Evolutionary conservation across 2,797 vertebrate genomes (phyloP), one percentile per base, ranked within the genome.

Genomic region (Cygnus olor): DNA sequence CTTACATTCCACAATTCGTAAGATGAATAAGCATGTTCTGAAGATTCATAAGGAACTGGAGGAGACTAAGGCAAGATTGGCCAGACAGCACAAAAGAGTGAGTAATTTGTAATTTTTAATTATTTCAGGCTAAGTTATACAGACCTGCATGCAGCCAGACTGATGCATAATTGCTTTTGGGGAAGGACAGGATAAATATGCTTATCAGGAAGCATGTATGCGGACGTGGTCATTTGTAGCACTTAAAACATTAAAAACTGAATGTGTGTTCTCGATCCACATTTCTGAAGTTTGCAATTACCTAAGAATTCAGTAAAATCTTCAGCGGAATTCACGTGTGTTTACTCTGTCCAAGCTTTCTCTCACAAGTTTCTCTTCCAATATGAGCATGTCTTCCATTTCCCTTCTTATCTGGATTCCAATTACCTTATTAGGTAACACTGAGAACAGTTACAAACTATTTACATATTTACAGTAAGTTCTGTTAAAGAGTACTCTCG

Each of bases 11-110:
- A 99, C 99, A 72, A 99, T 99, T 95, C 98, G 99, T 36, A 99
- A 99, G 97, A 99, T 99, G 99, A 99, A 99, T 97, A 99, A 99
- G 93, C 99, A 99, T 5, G 99, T 99, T 78, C 98, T 99, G 97
- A 99, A 99, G 98, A 99, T 99, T 95, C 99, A 99, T 96, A 99
- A 98, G 90, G 99, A 99, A 93, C 97, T 99, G 87, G 99, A 99
- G 94, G 99, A 99, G 95, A 98, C 99, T 66, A 99, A 99, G 97
- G 99, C 99, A 95, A 99, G 99, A 88, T 96, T 99, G 82, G 99
- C 99, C 96, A 99, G 99, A 87, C 99, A 99, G 93, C 99, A 99
- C 89, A 99, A 99, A 94, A 97, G 98, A 87, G 98, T 98, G 94
- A 93, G 97, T 96, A 68, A 45, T 47, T 40, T 16, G 15, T 66